phyloP scores from a whole-genome alignment of 2,888 invertebrate species.

The Leptinotarsa rubiginosa region DNA sequence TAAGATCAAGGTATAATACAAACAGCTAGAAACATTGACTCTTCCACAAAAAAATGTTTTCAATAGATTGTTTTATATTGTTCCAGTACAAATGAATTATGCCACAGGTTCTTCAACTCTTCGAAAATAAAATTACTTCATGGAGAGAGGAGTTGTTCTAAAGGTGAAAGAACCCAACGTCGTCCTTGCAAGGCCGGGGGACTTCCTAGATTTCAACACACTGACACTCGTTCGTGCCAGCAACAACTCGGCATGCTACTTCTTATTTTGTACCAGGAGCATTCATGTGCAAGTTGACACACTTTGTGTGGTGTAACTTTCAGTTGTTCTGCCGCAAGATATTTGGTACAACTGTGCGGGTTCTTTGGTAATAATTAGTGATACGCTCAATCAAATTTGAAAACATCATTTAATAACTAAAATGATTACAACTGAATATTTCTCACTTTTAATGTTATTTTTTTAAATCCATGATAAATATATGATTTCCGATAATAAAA shows the following conservation, averaged over 20 bases:
- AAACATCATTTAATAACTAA: too few species aligned
- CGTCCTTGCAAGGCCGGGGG: slow-evolving; percentile 65
- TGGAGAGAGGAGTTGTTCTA: slow-evolving; percentile 12
- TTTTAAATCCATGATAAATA: too few species aligned
- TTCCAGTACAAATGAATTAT: not conserved
- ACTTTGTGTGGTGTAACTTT: slow-evolving; percentile 13
- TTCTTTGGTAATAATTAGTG: too few species aligned
- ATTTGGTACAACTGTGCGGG: too few species aligned
- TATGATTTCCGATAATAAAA: too few species aligned
- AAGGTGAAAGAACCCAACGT: slow-evolving; percentile 60
- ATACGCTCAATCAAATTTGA: too few species aligned
- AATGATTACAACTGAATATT: too few species aligned
- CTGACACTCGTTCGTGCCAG: slow-evolving; percentile 38
- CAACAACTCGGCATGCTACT: slow-evolving; percentile 30
- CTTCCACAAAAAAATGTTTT: too few species aligned
- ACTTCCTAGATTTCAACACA: slow-evolving; percentile 63
- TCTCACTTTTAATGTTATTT: too few species aligned
- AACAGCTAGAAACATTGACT: too few species aligned
- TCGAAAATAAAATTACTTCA: not conserved
- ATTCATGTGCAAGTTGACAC: slow-evolving; percentile 20
- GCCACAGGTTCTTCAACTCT: not conserved
- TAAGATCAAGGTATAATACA: too few species aligned
- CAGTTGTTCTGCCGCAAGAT: too few species aligned
- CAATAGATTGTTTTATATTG: not conserved
- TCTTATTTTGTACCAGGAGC: slow-evolving; percentile 28